Evolutionary conservation across 2,888 invertebrate genomes (phyloP).

Genomic region (Andrena marginata): DNA sequence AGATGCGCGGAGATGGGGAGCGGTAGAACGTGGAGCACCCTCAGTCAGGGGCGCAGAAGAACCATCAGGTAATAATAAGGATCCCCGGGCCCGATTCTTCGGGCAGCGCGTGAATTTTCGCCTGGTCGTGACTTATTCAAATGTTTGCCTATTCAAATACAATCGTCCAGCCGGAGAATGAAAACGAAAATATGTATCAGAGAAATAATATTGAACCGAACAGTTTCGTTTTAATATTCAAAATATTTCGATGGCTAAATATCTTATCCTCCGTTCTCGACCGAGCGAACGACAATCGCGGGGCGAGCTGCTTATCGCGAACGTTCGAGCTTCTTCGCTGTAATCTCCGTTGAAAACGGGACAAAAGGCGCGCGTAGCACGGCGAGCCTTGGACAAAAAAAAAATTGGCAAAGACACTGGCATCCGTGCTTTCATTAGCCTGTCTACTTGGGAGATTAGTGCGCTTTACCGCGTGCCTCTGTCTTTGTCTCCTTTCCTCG

Average conservation of each 20-base stretch:
- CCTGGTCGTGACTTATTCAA: slow-evolving; percentile 70
- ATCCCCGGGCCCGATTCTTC: slow-evolving; percentile 65
- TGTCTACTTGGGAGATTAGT: slow-evolving; percentile 81
- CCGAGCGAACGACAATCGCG: background rate
- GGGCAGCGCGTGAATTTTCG: slow-evolving; percentile 50
- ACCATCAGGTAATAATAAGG: slow-evolving; percentile 79
- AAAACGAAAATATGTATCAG: no score
- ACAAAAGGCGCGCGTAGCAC: slow-evolving; percentile 45
- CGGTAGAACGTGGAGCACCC: slow-evolving; percentile 50
- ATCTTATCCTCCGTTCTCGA: background rate
- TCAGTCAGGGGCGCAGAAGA: slow-evolving; percentile 61
- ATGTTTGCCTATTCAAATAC: slow-evolving; percentile 48
- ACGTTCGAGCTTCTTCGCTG: slow-evolving; percentile 29
- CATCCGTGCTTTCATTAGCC: slow-evolving; percentile 79
- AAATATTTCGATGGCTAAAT: no score
- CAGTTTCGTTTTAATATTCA: no score
- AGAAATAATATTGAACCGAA: no score
- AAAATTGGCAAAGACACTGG: slow-evolving; percentile 69
- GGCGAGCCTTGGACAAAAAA: slow-evolving; percentile 52
- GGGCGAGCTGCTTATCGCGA: slow-evolving; percentile 28
- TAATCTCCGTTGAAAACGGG: slow-evolving; percentile 50
- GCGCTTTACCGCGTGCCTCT: slow-evolving; percentile 75
- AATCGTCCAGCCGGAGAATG: background rate
- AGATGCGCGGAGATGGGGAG: slow-evolving; percentile 74
- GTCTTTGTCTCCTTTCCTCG: slow-evolving; percentile 66